Evolutionary conservation across 2,888 invertebrate genomes (phyloP).

Genomic region (Prionchulus punctatus): DNA sequence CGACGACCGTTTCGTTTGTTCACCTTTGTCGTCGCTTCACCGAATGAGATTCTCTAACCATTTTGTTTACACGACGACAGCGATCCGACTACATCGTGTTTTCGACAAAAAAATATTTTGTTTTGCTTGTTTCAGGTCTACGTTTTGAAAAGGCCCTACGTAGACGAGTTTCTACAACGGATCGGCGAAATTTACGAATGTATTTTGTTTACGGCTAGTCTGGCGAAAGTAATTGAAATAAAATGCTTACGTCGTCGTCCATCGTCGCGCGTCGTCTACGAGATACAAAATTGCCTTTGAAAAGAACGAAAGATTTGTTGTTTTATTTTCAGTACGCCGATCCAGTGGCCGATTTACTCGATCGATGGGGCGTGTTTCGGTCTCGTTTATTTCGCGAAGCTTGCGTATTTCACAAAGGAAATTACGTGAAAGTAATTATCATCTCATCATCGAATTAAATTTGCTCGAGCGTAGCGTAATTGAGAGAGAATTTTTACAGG

Average conservation of each 20-base stretch:
- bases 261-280: too few species aligned
- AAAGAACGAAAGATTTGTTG: neutral
- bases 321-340: conserved; percentile 65
- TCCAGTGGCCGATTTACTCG: conserved; percentile 93
- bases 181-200: conserved; percentile 98
- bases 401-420: conserved; percentile 97
- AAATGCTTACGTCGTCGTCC: conserved; percentile 12
- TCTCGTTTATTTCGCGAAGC: conserved; percentile 89
- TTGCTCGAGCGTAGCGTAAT: neutral
- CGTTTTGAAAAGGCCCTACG: conserved; percentile 95
- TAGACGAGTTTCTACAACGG: conserved; percentile 90
- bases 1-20: too few species aligned
- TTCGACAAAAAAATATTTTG: too few species aligned
- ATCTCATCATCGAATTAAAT: neutral
- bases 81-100: too few species aligned
- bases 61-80: too few species aligned
- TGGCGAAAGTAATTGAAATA: conserved; percentile 80
- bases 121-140: conserved; percentile 44
- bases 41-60: too few species aligned
- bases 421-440: conserved; percentile 67
- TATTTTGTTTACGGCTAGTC: conserved; percentile 93
- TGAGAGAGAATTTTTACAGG: conserved; percentile 38
- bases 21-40: too few species aligned
- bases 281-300: too few species aligned
- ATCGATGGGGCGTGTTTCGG: conserved; percentile 76